Percentiles rank a stretch among this genome's conserved stretches.
These are phyloP conservation scores for Stichodactyla mertensii DNA, from an alignment of 64 coral and sea anemone species.

Conservation along the genomic window DNA sequence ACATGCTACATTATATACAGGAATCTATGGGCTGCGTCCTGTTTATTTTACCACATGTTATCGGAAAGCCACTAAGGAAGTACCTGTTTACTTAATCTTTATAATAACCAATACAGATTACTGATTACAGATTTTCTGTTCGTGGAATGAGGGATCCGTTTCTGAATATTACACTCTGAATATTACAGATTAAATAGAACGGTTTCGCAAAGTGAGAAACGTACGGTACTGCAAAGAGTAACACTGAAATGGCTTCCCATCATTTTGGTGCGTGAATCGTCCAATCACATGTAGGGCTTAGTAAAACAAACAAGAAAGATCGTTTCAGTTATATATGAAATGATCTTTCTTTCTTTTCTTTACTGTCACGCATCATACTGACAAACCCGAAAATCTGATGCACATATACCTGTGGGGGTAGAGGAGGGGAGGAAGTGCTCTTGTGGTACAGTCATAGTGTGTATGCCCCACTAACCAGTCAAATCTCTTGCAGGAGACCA, in stretches of 20 bases:
- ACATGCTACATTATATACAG: too few species aligned
- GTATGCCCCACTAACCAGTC: neutral
- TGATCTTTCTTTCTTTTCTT: too few species aligned
- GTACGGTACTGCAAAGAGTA: too few species aligned
- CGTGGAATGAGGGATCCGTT: neutral
- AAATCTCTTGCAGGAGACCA: slow-evolving; percentile 34
- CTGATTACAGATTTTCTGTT: neutral
- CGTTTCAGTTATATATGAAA: too few species aligned
- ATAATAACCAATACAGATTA: neutral
- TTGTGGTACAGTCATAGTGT: neutral
- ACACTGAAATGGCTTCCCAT: too few species aligned
- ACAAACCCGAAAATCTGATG: neutral
- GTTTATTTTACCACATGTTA: neutral
- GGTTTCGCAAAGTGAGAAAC: too few species aligned
- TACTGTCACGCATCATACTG: too few species aligned
- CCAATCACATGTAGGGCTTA: too few species aligned
- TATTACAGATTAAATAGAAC: too few species aligned
- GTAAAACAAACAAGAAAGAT: too few species aligned
- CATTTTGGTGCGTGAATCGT: too few species aligned
- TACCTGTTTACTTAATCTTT: slow-evolving; percentile 2
- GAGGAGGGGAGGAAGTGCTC: neutral
- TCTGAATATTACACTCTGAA: neutral
- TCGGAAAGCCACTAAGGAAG: neutral
- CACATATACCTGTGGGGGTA: neutral
- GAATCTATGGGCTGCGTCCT: neutral